Evolutionary conservation across 2,888 invertebrate species (phyloP), one percentile per base, ranked within the genome.

Genomic region (Orthonevra nobilis): DNA sequence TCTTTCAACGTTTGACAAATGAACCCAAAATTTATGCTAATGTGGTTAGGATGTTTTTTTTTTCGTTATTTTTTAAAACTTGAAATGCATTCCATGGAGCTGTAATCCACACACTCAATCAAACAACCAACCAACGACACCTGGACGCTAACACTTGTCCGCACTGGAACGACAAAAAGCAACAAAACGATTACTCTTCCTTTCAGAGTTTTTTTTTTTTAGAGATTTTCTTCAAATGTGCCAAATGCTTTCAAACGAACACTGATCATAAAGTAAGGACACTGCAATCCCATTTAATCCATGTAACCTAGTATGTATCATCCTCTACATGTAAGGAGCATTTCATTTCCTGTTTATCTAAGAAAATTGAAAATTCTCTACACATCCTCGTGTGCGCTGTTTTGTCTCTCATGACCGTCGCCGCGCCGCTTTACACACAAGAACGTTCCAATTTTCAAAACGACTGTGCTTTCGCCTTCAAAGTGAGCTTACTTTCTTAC

Each of bases 271-370:
- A 75, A 75, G 36, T 56, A 64, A 70, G 26, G 36, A 52, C 64
- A 58, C 34, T 58, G 52, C 58, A 70, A 70, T 64, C 52, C 40
- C 58, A 69, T 42, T 69, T 69, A 42, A 69, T 58, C 36, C 75
- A 50, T 15, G 36, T 58, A 52, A 52, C 54, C 46, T 54, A 38
- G n/a, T 28, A 46, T 60, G 40, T 34, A 42, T 52, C 28, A 9
- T 10, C 44, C n/a, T 54, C 32, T 64, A 40, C 48, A 26, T 68
- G 58, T 68, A 56, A 60, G 38, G 73, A 79, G 34, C 73, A 61
- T 68, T 72, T 79, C 72, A 79, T 73, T 79, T 79, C 79, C 79
- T 79, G 79, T 79, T 79, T 79, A 79, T 79, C 73, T 79, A 60
- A 32, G 79, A 73, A 79, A 79, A 79, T 79, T 73, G 79, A 73